phyloP scores from a whole-genome alignment of 2,888 invertebrate genomes.

The Eremobia ochroleuca region DNA sequence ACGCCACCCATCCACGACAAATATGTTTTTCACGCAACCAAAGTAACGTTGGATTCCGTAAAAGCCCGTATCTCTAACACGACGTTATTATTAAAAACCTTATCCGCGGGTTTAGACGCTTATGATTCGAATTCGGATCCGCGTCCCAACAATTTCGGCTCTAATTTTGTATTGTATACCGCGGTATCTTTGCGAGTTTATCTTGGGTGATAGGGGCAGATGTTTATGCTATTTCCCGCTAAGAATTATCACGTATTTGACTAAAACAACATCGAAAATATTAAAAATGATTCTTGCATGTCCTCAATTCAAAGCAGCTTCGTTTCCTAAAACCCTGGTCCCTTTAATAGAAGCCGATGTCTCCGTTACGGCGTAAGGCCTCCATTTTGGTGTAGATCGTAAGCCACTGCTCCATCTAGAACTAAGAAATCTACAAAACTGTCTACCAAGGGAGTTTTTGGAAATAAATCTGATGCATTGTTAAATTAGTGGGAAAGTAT shows the following conservation, averaged over 20 bases:
- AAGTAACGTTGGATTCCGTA: neutral
- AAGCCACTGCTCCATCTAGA: slow-evolving; percentile 17
- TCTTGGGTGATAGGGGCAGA: too few species aligned
- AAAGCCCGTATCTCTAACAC: neutral
- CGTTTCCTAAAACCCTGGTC: neutral
- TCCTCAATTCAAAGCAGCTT: neutral
- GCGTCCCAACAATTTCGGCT: neutral
- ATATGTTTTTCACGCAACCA: neutral
- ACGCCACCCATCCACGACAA: too few species aligned
- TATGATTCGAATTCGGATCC: neutral
- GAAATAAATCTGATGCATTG: neutral
- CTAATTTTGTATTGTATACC: neutral
- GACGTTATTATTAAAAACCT: neutral
- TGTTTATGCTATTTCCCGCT: neutral
- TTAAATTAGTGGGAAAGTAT: neutral
- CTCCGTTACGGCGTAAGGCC: slow-evolving; percentile 3
- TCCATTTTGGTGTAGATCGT: neutral
- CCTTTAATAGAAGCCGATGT: neutral
- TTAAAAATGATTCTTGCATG: neutral
- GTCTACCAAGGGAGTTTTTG: neutral
- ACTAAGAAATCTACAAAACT: slow-evolving; percentile 26
- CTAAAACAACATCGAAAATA: slow-evolving; percentile 1
- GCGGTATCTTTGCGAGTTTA: too few species aligned
- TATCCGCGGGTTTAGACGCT: neutral
- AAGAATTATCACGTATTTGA: neutral